Conservation (phyloP, 2,888 invertebrate genomes). For the Ophion ellenae region DNA sequence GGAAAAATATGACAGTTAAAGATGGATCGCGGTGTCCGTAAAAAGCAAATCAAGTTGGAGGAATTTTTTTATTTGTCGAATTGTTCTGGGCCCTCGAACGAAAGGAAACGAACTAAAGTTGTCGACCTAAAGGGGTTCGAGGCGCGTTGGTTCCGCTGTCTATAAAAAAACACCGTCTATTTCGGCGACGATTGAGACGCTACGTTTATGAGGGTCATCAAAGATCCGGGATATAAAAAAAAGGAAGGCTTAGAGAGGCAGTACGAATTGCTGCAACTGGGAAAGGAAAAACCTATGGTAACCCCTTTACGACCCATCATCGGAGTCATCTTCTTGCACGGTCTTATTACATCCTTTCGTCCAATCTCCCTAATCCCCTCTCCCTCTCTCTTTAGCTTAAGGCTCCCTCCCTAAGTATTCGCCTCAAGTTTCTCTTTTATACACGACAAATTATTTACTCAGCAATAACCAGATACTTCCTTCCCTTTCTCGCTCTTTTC, state of each 20-base stretch:
- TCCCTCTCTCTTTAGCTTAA: not conserved
- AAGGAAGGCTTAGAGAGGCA: not conserved
- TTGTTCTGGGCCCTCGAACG: too few relatives aligned
- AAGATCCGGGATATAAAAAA: constrained; percentile 38
- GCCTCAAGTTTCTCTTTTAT: not conserved
- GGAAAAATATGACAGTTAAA: too few relatives aligned
- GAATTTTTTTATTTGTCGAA: too few relatives aligned
- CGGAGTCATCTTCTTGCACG: constrained; percentile 54
- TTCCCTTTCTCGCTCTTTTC: too few relatives aligned
- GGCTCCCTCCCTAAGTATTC: constrained; percentile 4
- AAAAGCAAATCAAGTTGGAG: too few relatives aligned
- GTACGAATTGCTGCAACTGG: not conserved
- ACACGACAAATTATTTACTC: constrained; percentile 21
- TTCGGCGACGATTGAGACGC: not conserved
- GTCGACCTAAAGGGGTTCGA: too few relatives aligned
- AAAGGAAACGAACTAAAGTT: too few relatives aligned
- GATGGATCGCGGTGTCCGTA: too few relatives aligned
- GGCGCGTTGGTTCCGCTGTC: too few relatives aligned
- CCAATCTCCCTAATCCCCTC: constrained; percentile 38
- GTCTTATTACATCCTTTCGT: constrained; percentile 42
- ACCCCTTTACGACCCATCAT: constrained; percentile 63
- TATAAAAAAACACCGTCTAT: not conserved
- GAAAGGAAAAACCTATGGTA: constrained; percentile 41
- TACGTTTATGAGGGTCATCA: constrained; percentile 9
- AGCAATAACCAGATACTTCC: not conserved